Base-by-base conservation (phyloP, 2,888 invertebrate genomes). In the Chrysodeixis includens region DNA sequence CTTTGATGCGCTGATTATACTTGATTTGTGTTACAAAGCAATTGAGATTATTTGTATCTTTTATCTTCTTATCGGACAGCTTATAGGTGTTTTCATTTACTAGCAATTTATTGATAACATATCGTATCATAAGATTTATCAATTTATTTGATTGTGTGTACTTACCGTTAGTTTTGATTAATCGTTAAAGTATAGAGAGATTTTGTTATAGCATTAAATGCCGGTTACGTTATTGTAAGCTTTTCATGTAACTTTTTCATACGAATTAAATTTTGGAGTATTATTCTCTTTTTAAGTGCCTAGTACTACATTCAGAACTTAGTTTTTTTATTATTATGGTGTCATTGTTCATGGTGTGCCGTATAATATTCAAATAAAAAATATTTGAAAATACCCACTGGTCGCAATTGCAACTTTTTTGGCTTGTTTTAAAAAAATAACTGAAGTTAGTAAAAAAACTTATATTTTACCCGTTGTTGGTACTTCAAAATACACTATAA, bases 11-110 rank as follows among this genome's bases (percentile, higher is more conserved):
- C 20, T 57, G 40, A 62, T 58, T 77, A 4, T 49, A 49, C 20
- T 44, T 56, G 22, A 26, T 32, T 51, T 57, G 51, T 57, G 60
- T 66, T 74, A 62, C 12, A 60, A 69, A 81, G 51, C 55, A 59
- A 67, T 68, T 16, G 40, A 64, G 79, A 73, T 75, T 54, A 66
- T 55, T 52, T n/a, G n/a, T n/a, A n/a, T n/a, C n/a, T 51, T 62
- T 56, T 62, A 35, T 9, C 6, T 16, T 52, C 40, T 40, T 40
- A 40, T 40, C 40, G n/a, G n/a, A 40, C 7, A n/a, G 40, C 40
- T 40, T 12, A 6, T 26, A 26, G 26, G 26, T 40, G 6, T n/a
- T n/a, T 40, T 40, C n/a, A 40, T n/a, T 40, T 40, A 40, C 40
- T n/a, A 40, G 14, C n/a, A 40, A 40, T 40, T 40, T 40, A 40